Evolutionary conservation across 37 sponge, comb jelly and placozoan species (phyloP).

Genomic region (Spongia lamella): DNA sequence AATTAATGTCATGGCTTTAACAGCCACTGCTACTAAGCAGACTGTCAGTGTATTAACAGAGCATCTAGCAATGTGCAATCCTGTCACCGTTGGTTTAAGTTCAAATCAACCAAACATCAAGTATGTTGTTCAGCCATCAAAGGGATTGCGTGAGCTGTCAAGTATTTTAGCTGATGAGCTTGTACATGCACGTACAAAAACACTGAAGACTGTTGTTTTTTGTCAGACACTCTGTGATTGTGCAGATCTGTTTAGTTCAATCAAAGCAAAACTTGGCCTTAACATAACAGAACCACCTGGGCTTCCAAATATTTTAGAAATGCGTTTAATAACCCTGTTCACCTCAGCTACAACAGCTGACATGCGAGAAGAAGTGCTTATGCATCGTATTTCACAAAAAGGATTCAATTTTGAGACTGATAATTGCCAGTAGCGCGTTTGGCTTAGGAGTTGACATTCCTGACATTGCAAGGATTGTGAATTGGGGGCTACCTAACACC

Average conservation of each 20-base stretch:
- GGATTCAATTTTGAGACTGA: slow-evolving; percentile 19
- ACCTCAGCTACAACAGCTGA: slow-evolving; percentile 5
- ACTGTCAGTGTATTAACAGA: too few species aligned
- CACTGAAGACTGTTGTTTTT: slow-evolving; percentile 34
- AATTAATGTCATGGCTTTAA: too few species aligned
- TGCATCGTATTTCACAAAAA: not conserved
- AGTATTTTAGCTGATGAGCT: too few species aligned
- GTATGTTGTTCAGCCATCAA: too few species aligned
- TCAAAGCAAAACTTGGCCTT: slow-evolving; percentile 13
- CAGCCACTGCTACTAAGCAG: too few species aligned
- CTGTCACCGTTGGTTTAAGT: too few species aligned
- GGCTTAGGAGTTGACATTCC: slow-evolving; percentile 54
- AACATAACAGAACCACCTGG: slow-evolving; percentile 53
- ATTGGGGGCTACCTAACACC: slow-evolving; percentile 31
- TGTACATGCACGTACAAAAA: too few species aligned
- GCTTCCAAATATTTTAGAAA: slow-evolving; percentile 1
- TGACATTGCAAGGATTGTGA: slow-evolving; percentile 27
- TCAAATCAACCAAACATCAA: too few species aligned
- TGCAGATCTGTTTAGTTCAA: slow-evolving; percentile 3
- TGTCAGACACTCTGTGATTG: slow-evolving; percentile 7
- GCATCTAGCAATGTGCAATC: too few species aligned
- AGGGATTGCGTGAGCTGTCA: too few species aligned
- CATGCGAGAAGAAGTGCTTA: slow-evolving; percentile 31
- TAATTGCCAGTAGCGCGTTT: slow-evolving; percentile 46
- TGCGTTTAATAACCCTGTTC: slow-evolving; percentile 37